phyloP scores from a whole-genome alignment of 1,140 invertebrate species.

The roundworm (Caenorhabditis elegans) region DNA sequence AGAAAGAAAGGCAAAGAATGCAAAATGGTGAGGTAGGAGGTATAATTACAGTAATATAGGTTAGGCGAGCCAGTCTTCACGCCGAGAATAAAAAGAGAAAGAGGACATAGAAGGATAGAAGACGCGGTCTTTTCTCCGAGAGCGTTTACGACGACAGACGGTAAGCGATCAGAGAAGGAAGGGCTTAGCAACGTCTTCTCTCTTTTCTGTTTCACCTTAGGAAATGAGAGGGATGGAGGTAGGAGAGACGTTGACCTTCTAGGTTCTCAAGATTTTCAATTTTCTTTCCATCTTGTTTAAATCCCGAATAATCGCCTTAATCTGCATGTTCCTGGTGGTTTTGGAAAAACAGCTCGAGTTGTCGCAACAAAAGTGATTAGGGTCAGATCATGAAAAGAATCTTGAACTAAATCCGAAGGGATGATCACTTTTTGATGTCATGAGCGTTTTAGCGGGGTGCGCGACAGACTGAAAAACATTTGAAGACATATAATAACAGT shows the following conservation, averaged over 20 bases:
- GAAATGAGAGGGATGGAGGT: neutral
- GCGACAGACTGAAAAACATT: neutral
- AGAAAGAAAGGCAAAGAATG: neutral
- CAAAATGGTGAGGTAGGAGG: neutral
- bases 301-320: neutral
- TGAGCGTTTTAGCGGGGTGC: neutral
- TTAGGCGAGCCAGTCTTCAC: conserved; percentile 2
- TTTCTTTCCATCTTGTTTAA: neutral
- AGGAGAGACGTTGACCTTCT: neutral
- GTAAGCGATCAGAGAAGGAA: conserved; percentile 11
- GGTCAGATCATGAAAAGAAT: conserved; percentile 21
- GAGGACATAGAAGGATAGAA: conserved; percentile 9
- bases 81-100: conserved; percentile 17
- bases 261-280: neutral
- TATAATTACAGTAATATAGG: conserved; percentile 33
- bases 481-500: neutral
- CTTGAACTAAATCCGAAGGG: neutral
- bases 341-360: neutral
- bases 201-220: neutral
- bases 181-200: conserved; percentile 12
- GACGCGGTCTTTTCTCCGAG: neutral
- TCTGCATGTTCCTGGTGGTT: neutral
- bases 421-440: conserved; percentile 2
- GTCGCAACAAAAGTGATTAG: conserved; percentile 21
- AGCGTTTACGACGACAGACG: conserved; percentile 28